These are phyloP conservation scores for Tenualosa ilisha DNA, from an alignment of 2,797 vertebrate species.

Conservation along the genomic window DNA sequence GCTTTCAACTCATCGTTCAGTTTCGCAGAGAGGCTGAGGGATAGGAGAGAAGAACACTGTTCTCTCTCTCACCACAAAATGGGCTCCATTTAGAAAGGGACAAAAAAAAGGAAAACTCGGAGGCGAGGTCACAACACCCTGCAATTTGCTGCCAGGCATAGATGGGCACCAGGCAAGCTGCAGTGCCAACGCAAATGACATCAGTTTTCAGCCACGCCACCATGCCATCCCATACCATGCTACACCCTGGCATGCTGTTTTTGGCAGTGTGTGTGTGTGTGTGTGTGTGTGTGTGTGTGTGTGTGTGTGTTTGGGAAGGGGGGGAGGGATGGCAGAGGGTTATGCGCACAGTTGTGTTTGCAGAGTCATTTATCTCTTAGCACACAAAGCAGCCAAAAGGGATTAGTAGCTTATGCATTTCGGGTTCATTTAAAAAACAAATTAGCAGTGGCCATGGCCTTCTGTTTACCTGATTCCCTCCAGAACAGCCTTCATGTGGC, in stretches of 20 bases:
- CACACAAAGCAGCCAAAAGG: background rate
- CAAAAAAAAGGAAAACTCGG: background rate
- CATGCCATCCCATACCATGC: background rate
- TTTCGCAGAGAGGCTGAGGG: background rate
- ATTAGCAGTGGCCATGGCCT: background rate
- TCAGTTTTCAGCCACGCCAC: background rate
- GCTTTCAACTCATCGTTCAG: no score
- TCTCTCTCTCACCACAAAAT: background rate
- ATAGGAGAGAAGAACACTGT: background rate
- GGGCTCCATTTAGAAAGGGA: background rate
- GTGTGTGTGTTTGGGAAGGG: background rate
- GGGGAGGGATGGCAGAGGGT: no score
- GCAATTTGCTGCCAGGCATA: conserved; percentile 9
- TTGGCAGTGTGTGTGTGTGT: background rate
- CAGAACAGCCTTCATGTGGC: background rate
- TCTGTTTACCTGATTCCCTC: no score
- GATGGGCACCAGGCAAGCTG: background rate
- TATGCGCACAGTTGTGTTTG: background rate
- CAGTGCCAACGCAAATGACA: background rate
- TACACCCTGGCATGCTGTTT: background rate
- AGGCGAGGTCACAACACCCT: background rate
- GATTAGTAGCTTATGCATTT: background rate
- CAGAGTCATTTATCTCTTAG: background rate
- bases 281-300: background rate
- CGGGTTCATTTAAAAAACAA: background rate